These are phyloP conservation scores for Ispidina lecontei DNA, from an alignment of 2,797 vertebrate genomes.

Conservation along the genomic window DNA sequence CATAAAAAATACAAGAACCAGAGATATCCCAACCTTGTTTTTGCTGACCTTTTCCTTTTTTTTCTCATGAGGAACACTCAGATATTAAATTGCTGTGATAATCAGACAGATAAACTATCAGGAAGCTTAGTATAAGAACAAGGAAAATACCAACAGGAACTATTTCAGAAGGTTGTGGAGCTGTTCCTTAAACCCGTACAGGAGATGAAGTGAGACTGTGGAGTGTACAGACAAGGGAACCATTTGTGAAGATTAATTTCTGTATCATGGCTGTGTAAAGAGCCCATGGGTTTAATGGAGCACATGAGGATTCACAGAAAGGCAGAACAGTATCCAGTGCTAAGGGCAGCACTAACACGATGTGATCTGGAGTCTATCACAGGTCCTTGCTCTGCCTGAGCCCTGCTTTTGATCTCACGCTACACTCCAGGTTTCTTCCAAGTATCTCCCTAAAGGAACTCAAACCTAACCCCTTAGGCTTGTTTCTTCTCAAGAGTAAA, in stretches of 20 bases:
- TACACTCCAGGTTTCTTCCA: background rate
- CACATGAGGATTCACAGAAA: background rate
- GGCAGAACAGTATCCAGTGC: background rate
- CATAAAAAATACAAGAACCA: constrained; percentile 6
- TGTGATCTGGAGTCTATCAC: background rate
- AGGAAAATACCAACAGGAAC: background rate
- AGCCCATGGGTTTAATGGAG: background rate
- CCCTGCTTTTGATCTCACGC: background rate
- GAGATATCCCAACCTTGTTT: background rate
- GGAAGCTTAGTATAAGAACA: background rate
- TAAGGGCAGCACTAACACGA: background rate
- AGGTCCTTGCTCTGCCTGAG: background rate
- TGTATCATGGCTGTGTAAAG: background rate
- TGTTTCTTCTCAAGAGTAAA: background rate
- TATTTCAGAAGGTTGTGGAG: background rate
- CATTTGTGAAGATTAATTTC: background rate
- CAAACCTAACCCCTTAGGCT: background rate
- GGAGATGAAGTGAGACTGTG: background rate
- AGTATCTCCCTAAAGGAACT: background rate
- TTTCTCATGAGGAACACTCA: background rate
- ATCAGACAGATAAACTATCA: constrained; percentile 21
- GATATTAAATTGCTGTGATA: background rate
- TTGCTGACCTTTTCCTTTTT: background rate
- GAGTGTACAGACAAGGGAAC: background rate
- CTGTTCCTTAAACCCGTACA: background rate